phyloP scores from a whole-genome alignment of 2,113 vertebrate genomes.

The Callipepla squamata region DNA sequence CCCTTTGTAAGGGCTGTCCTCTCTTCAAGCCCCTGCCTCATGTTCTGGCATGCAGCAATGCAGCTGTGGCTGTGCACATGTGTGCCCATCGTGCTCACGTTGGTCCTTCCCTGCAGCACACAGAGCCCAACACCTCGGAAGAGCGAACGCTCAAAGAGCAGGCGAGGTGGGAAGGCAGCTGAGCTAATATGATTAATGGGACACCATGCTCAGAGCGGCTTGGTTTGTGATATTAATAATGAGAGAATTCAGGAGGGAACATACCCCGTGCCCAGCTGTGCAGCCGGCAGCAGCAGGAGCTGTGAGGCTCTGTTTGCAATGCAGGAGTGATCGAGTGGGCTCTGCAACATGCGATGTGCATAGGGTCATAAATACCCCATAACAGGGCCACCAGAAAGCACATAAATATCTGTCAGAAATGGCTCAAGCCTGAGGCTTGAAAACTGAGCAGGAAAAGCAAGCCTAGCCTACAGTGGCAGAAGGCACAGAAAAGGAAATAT shows the following conservation, averaged over 20 bases:
- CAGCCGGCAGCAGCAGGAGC: background rate
- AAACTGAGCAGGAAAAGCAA: background rate
- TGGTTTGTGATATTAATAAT: conserved; percentile 65
- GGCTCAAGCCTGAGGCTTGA: background rate
- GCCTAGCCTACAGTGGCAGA: background rate
- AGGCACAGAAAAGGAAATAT: background rate
- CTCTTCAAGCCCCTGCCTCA: background rate
- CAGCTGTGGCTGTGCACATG: background rate
- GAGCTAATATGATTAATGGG: conserved; percentile 62
- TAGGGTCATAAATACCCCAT: background rate
- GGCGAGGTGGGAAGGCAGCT: conserved; percentile 32
- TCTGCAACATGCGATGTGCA: background rate
- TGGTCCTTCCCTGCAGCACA: background rate
- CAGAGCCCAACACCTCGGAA: background rate
- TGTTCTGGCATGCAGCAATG: rapidly evolving
- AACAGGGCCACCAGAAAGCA: background rate
- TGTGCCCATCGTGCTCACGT: background rate
- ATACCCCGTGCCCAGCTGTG: background rate
- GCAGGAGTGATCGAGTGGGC: background rate
- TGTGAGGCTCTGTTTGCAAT: background rate
- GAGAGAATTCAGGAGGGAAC: conserved; percentile 59
- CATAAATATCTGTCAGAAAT: background rate
- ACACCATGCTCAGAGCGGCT: conserved; percentile 19
- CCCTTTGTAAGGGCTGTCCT: background rate
- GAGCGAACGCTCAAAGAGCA: background rate